Evolutionary conservation across 1,140 invertebrate genomes (phyloP).

Genomic region (Apocrypta bakeri): DNA sequence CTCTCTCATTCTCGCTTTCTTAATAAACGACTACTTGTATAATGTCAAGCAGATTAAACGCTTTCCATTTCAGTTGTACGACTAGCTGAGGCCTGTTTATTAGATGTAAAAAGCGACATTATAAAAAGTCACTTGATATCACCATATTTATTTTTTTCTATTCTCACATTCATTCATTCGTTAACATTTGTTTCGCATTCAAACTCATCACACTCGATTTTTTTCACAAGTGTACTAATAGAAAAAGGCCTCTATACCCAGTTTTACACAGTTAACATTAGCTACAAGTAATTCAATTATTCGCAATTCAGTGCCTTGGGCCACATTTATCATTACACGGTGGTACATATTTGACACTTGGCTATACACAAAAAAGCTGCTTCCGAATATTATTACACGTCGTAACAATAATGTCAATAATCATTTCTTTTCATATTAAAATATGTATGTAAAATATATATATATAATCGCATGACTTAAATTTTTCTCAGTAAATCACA

Average conservation of each 20-base stretch:
- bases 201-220: conserved; percentile 37
- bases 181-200: conserved; percentile 11
- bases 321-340: conserved; percentile 36
- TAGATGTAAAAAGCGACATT: conserved; percentile 51
- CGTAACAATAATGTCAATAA: conserved; percentile 38
- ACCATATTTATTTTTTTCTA: conserved; percentile 22
- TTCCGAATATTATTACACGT: conserved; percentile 46
- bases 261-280: conserved; percentile 54
- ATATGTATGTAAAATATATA: conserved; percentile 44
- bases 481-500: conserved; percentile 31
- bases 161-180: conserved; percentile 29
- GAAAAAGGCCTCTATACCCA: conserved; percentile 63
- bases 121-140: conserved; percentile 51
- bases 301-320: conserved; percentile 39
- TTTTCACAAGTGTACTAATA: conserved; percentile 52
- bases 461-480: conserved; percentile 43
- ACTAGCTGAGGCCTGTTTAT: conserved; percentile 69
- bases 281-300: conserved; percentile 49
- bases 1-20: conserved; percentile 47
- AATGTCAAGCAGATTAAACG: conserved; percentile 60
- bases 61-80: conserved; percentile 62
- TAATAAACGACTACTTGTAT: conserved; percentile 48
- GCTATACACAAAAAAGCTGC: conserved; percentile 46
- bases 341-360: conserved; percentile 48
- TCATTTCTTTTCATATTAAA: conserved; percentile 37